Base-by-base conservation (phyloP, 1,140 invertebrate species). In the Bombus terrestris region DNA sequence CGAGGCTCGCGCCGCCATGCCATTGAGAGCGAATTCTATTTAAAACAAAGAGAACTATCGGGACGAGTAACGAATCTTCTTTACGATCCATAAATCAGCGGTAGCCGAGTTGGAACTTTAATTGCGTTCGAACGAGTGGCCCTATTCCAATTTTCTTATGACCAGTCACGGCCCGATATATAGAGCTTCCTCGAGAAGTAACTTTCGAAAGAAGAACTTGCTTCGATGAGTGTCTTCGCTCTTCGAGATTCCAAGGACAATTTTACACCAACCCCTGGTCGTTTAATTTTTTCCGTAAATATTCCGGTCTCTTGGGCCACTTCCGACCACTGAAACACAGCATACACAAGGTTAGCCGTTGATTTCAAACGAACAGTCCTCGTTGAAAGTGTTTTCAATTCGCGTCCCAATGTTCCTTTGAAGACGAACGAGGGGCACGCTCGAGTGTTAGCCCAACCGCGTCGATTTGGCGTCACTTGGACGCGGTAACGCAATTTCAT, bases 401-500 rank as follows among this genome's bases (percentile, higher is more conserved):
- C 32, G 9, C 43, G 18, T 2, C n/a, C 8, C 8, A 5, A 39
- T 9, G 59, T 80, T 69, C 69, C 64, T 79, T 86, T 59, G 39
- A 59, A 66, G 41, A 41, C 41, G 28, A 86, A 18, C 22, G n/a
- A 15, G 37, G 43, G 35, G 41, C 2, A 53, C 37, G 39, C 41
- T 9, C 79, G 62, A 37, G 57, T 79, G 71, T 88, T 25, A 47
- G 81, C n/a, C 37, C 53, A 28, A 66, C 10, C 35, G 74, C 69
- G 77, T 59, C 68, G 43, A 79, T 76, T 83, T 86, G 76, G 13
- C 78, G 68, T 18, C 53, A 25, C 47, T 53, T 12, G 82, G 32
- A 66, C 37, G 71, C 47, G 77, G 32, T 87, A 89, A 82, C 71
- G 89, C 41, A 90, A 91, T 90, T 89, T 89, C 87, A 69, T 85